Conservation (phyloP, 2,113 vertebrate species). For the Sciurus niger region DNA sequence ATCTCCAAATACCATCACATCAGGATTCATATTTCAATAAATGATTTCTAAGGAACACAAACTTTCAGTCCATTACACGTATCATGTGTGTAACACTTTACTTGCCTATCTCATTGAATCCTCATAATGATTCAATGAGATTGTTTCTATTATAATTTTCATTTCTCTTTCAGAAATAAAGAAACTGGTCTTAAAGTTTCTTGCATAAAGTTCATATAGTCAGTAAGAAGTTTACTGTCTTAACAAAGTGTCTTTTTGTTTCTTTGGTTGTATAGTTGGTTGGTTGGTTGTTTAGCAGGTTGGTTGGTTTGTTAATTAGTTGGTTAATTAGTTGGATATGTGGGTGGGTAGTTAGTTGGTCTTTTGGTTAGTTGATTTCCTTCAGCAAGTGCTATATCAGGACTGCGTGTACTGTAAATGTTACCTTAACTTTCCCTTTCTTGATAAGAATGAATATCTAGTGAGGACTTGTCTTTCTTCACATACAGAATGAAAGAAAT, state of each 20-base stretch:
- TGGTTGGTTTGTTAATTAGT: background rate
- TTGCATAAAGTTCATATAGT: background rate
- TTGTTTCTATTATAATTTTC: background rate
- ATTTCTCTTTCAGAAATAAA: conserved; percentile 44
- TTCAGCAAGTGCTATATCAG: background rate
- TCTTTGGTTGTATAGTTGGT: background rate
- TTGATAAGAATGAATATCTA: background rate
- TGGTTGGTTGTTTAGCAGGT: background rate
- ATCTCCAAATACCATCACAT: background rate
- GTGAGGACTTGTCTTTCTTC: background rate
- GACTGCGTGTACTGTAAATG: background rate
- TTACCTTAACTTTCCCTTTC: background rate
- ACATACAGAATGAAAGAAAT: background rate
- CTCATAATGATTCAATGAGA: background rate
- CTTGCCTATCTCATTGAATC: background rate
- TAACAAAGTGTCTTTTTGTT: background rate
- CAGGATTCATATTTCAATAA: background rate
- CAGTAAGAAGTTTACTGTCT: background rate
- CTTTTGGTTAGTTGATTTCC: background rate
- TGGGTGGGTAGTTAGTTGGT: background rate
- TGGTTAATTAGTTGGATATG: background rate
- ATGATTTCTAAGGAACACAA: background rate
- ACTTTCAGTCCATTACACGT: background rate
- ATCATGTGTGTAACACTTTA: background rate
- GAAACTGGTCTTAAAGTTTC: background rate